These are phyloP conservation scores for Gortyna flavago DNA, from an alignment of 2,888 invertebrate species.

Conservation along the genomic window DNA sequence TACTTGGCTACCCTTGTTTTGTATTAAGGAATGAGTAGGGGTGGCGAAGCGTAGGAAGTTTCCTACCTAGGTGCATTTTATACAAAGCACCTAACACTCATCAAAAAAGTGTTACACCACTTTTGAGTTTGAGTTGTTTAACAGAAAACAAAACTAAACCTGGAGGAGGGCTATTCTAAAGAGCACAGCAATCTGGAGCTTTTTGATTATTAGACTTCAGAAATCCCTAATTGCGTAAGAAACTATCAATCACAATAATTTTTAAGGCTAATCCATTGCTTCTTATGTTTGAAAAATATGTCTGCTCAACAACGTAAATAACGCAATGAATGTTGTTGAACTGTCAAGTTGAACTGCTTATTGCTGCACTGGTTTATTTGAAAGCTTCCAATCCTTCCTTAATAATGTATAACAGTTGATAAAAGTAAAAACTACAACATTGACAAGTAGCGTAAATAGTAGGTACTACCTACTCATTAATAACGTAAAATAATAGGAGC, in stretches of 20 bases:
- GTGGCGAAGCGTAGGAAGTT: neutral
- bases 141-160: conserved; percentile 5
- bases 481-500: neutral
- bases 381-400: neutral
- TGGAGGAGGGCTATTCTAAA: neutral
- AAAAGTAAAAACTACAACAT: neutral
- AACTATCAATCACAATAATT: neutral
- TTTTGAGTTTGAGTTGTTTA: neutral
- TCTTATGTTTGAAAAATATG: neutral
- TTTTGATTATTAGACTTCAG: too few relatives aligned
- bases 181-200: neutral
- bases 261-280: neutral
- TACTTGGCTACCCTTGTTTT: conserved; percentile 36
- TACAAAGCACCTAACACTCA: neutral
- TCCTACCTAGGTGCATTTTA: neutral
- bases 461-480: conserved; percentile 9
- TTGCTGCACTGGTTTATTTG: neutral
- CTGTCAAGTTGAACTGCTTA: too few relatives aligned
- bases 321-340: neutral
- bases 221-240: neutral
- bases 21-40: conserved; percentile 11
- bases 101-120: neutral
- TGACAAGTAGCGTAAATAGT: neutral
- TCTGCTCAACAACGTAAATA: neutral
- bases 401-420: neutral